Evolutionary conservation across 2,113 vertebrate genomes (phyloP), one percentile per base, ranked within the genome.

Genomic region (Passer domesticus): DNA sequence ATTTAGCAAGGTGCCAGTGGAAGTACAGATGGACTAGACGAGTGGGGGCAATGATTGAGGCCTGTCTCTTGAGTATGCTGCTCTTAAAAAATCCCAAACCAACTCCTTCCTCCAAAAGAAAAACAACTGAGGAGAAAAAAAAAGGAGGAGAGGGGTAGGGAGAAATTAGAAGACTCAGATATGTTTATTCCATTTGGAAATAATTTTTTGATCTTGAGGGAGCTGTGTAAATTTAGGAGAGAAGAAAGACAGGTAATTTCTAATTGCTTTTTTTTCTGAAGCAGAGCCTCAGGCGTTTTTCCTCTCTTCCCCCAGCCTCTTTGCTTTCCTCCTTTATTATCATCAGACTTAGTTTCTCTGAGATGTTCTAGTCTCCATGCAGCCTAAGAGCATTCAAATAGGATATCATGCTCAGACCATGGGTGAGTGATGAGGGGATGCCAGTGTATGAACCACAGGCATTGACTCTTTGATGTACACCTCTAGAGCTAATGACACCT

Each of bases 191-290:
- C 66, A 79, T 69, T 92, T 82, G 82, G 94, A 94, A 82, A 55
- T 86, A 85, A 85, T 93, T 83, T 77, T 87, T 96, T 97, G 95
- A 96, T 97, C 94, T 95, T 94, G 77, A 87, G 56, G 91, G 84
- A 96, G 87, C 82, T 96, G 93, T 88, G 79, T 94, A 78, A 95
- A 89, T 96, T 90, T 68, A 68, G 50, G 55, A 87, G 80, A 78
- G 92, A 78, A 94, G 86, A 95, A 56, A 91, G 88, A 87, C 93
- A 75, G 70, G 90, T 95, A 91, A 72, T 84, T 96, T 96, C 84
- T 97, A 55, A 52, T 69, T 16, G 19, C 13, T 17, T 78, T 58
- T n/a, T 49, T 63, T 77, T 67, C 44, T 91, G 55, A 87, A 75
- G 76, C 33, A 64, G 49, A 89, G 78, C 93, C 23, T 13, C 30